Conservation (phyloP, 2,113 vertebrate genomes). For the Chaetops frenatus region DNA sequence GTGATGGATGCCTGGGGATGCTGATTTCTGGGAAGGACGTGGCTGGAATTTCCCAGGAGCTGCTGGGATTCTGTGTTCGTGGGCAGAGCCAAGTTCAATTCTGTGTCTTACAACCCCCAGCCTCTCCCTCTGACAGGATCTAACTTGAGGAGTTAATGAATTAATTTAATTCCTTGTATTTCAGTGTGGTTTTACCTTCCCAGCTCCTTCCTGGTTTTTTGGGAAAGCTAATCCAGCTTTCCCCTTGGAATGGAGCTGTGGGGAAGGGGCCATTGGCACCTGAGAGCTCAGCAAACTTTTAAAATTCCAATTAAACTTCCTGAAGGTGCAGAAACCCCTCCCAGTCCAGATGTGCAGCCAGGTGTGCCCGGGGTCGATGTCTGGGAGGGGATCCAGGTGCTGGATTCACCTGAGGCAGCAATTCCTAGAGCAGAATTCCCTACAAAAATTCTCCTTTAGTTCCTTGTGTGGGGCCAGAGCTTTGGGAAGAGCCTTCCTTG, state of each 20-base stretch:
- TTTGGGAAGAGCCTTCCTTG: background rate
- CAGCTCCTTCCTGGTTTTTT: background rate
- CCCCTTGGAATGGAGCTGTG: fast-evolving
- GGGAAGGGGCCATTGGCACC: background rate
- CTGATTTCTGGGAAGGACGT: background rate
- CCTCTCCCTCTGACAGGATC: background rate
- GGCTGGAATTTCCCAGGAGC: background rate
- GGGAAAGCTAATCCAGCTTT: background rate
- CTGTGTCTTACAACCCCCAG: background rate
- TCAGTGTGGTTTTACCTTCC: background rate
- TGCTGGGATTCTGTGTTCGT: background rate
- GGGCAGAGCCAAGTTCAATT: background rate
- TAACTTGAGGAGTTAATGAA: background rate
- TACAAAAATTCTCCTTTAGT: background rate
- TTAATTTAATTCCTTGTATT: background rate
- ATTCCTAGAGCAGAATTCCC: background rate
- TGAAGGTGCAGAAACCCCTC: background rate
- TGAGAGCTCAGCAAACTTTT: background rate
- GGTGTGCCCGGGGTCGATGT: background rate
- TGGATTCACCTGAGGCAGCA: background rate
- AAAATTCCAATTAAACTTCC: too few species aligned
- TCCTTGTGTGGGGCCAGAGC: background rate
- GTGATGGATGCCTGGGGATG: background rate
- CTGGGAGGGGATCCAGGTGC: background rate
- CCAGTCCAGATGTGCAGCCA: background rate